Conservation (phyloP, 2,797 vertebrate species). For the Gymnothorax reevesii region DNA sequence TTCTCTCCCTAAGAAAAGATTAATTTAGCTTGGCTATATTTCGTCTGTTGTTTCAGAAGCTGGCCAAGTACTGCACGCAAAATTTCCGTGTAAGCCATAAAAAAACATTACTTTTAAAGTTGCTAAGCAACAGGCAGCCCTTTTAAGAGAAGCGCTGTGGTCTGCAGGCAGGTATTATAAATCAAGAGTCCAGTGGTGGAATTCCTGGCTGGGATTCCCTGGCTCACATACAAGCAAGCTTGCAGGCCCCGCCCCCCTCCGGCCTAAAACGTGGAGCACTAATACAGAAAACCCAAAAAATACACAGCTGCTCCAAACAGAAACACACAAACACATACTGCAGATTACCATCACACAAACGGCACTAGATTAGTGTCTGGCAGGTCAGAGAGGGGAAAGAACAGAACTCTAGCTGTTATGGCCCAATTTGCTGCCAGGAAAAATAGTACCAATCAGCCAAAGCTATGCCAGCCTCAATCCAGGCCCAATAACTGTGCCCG, state of each 20-base stretch:
- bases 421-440: not conserved
- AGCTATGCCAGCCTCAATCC: not conserved
- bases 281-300: not conserved
- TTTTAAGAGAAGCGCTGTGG: slow-evolving; percentile 69
- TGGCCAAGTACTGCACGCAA: slow-evolving; percentile 40
- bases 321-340: not conserved
- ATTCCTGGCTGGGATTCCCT: slow-evolving; percentile 49
- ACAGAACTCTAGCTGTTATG: not conserved
- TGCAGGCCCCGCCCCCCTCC: not conserved
- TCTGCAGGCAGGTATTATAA: slow-evolving; percentile 68
- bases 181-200: slow-evolving; percentile 64
- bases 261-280: slow-evolving; percentile 22
- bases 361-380: slow-evolving; percentile 3
- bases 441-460: not conserved
- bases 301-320: not conserved
- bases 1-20: slow-evolving; percentile 6
- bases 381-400: slow-evolving; percentile 44
- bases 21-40: slow-evolving; percentile 26
- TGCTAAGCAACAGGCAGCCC: slow-evolving; percentile 67
- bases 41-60: slow-evolving; percentile 28
- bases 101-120: slow-evolving; percentile 67
- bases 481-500: not conserved
- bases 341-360: not conserved
- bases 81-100: slow-evolving; percentile 48
- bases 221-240: slow-evolving; percentile 60